These are phyloP conservation scores for Rana temporaria DNA, from an alignment of 2,113 vertebrate genomes.

Conservation along the genomic window DNA sequence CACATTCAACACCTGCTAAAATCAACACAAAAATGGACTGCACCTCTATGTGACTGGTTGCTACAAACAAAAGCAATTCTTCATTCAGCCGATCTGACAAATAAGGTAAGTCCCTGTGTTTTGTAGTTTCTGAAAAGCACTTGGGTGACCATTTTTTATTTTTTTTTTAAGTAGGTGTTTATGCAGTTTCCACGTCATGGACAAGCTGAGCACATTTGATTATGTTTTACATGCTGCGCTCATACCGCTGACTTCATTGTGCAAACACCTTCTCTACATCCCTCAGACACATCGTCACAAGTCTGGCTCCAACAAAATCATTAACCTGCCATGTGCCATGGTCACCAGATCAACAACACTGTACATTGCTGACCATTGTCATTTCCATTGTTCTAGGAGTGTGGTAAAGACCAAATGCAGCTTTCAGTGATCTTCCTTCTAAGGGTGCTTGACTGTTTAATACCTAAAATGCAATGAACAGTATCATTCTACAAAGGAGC, in stretches of 20 bases:
- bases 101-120: too few relatives aligned
- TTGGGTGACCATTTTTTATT: too few relatives aligned
- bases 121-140: too few relatives aligned
- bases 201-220: constrained; percentile 28
- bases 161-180: too few relatives aligned
- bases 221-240: constrained; percentile 32
- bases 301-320: neutral
- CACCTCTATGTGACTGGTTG: neutral
- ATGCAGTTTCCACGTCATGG: neutral
- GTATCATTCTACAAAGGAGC: too few relatives aligned
- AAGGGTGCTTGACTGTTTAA: too few relatives aligned
- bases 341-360: neutral
- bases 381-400: neutral
- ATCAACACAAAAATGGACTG: neutral
- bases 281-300: neutral
- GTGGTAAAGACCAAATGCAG: too few relatives aligned
- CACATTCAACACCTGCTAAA: neutral
- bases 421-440: too few relatives aligned
- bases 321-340: constrained; percentile 9
- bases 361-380: neutral
- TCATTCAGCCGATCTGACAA: neutral
- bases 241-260: constrained; percentile 4
- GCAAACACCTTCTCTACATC: neutral
- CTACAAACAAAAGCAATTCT: too few relatives aligned
- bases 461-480: too few relatives aligned